Percentiles rank a stretch among this genome's conserved stretches.
phyloP scores from a whole-genome alignment of 2,113 vertebrate species.

The Hippocampus zosterae region DNA sequence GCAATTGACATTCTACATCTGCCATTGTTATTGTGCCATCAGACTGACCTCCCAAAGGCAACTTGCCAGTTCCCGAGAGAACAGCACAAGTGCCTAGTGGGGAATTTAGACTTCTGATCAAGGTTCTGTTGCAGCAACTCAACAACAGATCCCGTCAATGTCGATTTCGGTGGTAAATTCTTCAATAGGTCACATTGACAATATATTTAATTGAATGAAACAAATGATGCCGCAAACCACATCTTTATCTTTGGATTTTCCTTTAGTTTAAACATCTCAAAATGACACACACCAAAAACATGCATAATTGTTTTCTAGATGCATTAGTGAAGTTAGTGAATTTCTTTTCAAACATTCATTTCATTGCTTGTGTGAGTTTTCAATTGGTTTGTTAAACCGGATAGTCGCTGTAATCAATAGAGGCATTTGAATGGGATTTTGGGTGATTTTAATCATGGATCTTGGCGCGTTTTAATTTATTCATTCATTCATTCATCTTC shows the following conservation, averaged over 20 bases:
- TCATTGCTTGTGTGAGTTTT: background rate
- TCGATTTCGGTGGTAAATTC: too few relatives aligned
- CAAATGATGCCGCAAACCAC: background rate
- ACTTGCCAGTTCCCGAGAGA: too few relatives aligned
- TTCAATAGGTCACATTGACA: too few relatives aligned
- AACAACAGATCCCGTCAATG: too few relatives aligned
- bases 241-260: background rate
- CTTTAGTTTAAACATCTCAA: too few relatives aligned
- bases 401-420: background rate
- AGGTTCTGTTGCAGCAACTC: too few relatives aligned
- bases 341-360: background rate
- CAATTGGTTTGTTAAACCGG: background rate
- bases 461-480: conserved; percentile 33
- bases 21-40: too few relatives aligned
- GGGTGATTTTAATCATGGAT: conserved; percentile 13
- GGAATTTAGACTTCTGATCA: too few relatives aligned
- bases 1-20: background rate
- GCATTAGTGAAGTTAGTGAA: background rate
- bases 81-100: too few relatives aligned
- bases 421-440: conserved; percentile 17
- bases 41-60: too few relatives aligned
- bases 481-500: too few relatives aligned
- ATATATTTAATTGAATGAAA: background rate
- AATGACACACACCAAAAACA: background rate
- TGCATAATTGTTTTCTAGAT: background rate